Percentiles rank a stretch among this genome's conserved stretches.
Conservation (phyloP, 2,113 vertebrate genomes). For the Lampris incognitus region DNA sequence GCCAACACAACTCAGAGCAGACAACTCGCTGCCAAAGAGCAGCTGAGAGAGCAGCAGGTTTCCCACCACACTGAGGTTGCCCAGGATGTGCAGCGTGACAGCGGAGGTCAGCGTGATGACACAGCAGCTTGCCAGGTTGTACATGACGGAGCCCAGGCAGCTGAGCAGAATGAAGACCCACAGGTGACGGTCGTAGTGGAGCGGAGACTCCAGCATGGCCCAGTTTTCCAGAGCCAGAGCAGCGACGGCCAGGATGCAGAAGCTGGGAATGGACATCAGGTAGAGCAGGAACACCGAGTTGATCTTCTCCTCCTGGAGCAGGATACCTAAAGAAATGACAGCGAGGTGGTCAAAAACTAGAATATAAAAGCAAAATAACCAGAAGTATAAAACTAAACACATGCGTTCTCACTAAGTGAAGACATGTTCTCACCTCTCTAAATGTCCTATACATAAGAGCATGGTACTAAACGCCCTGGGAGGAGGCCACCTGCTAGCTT, state of each 20-base stretch:
- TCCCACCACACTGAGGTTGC: conserved; percentile 93
- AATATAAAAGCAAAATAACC: not conserved
- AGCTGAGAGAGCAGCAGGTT: conserved; percentile 92
- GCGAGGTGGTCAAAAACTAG: not conserved
- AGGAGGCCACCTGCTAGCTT: not conserved
- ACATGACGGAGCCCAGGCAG: conserved; percentile 94
- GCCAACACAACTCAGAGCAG: conserved; percentile 89
- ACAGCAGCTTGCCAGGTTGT: conserved; percentile 95
- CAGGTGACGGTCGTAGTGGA: conserved; percentile 83
- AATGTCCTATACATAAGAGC: not conserved
- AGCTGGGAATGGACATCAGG: conserved; percentile 95
- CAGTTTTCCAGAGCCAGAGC: conserved; percentile 90
- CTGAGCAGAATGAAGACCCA: conserved; percentile 94
- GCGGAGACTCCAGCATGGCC: conserved; percentile 80
- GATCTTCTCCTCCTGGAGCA: conserved; percentile 93
- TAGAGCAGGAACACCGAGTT: conserved; percentile 92
- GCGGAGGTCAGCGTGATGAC: conserved; percentile 95
- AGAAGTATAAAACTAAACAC: too few species aligned
- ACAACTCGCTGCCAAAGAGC: conserved; percentile 90
- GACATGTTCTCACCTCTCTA: not conserved
- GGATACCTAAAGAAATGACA: conserved; percentile 81
- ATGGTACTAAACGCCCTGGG: not conserved
- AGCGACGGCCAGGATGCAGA: conserved; percentile 89
- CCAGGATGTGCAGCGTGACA: conserved; percentile 95
- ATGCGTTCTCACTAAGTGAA: not conserved